Evolutionary conservation across 2,797 vertebrate species (phyloP).

Genomic region (Channallabes apus): DNA sequence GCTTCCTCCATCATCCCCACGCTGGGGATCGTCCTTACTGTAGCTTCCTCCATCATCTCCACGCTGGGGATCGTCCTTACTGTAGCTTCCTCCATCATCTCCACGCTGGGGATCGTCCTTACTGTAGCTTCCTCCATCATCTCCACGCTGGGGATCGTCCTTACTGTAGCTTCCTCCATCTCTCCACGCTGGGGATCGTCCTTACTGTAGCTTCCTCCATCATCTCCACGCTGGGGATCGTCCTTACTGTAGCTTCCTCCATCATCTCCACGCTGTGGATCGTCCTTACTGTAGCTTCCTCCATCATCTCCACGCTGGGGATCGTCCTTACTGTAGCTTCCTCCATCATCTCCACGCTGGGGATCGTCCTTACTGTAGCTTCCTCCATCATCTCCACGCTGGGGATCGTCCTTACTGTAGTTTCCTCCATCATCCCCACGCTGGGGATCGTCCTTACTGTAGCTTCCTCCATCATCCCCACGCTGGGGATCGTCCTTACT

Average conservation of each 20-base stretch:
- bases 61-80: constrained; percentile 11
- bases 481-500: constrained; percentile 14
- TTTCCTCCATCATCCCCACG: not conserved
- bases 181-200: not conserved
- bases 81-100: no score
- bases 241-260: no score
- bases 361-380: no score
- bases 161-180: no score
- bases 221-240: not conserved
- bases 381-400: not conserved
- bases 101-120: constrained; percentile 7
- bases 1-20: not conserved
- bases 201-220: no score
- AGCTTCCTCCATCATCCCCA: not conserved
- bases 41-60: not conserved
- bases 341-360: not conserved
- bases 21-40: constrained; percentile 17
- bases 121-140: no score
- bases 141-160: constrained; percentile 5
- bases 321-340: no score
- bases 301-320: not conserved
- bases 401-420: constrained; percentile 21
- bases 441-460: constrained; percentile 19
- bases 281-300: no score
- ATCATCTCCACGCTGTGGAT: not conserved